Evolutionary conservation across 2,888 invertebrate species (phyloP), one percentile per base, ranked within the genome.

Genomic region (Proisotoma minuta): DNA sequence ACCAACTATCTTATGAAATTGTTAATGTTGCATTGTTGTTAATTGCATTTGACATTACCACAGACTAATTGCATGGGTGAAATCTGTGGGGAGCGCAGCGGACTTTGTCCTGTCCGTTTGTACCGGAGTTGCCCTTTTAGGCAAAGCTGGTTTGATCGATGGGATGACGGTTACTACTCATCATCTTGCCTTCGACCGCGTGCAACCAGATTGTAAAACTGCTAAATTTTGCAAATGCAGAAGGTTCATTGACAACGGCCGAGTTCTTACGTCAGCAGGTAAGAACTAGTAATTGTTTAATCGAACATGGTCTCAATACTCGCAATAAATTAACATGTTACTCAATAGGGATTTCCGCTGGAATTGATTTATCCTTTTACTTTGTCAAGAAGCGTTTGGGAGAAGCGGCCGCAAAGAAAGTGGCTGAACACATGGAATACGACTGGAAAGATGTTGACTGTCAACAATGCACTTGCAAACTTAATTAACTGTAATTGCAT

Each of bases 191-290:
- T 54, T 34, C 39, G 53, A 54, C 20, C 18, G 27, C 3, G 53
- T 34, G 10, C 53, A 28, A 20, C 20, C 20, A 29, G 15, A 29
- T 12, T 54, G 53, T 34, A 29, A 29, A 5, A 54, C 29, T 8
- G n/a, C 29, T 2, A 54, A 54, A 18, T 23, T 54, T 12, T 54
- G 53, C 23, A 54, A 39, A 54, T 54, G 53, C n/a, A 27, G 23
- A 54, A 29, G 53, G 20, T 54, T 54, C 23, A 54, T 29, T 8
- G 53, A 54, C 23, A 54, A 54, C 39, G 53, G 53, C n/a, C 29
- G 39, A 29, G 27, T 54, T 12, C 39, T 54, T 20, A 54, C 53
- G 8, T 54, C 53, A 2, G 53, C 53, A 28, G 53, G 53, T 57
- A 22, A 43, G 43, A 10, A 15, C 15, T 12, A 5, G 20, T 43